A percentile compares a stretch with the other conserved stretches of the same genome.
phyloP scores from a whole-genome alignment of 2,797 vertebrate genomes.

The Sebastes variabilis region DNA sequence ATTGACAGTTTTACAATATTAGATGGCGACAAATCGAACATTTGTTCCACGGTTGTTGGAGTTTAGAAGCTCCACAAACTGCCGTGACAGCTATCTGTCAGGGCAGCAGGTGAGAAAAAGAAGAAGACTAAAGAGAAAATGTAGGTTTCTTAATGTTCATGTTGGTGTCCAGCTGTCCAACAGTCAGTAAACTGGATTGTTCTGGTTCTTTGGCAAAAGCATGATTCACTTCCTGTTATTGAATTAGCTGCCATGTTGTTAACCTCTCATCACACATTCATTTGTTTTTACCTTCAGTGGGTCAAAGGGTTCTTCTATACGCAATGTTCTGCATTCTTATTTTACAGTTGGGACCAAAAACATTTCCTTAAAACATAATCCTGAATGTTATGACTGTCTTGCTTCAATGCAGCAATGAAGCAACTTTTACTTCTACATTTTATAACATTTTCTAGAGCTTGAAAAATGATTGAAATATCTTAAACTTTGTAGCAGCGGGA shows the following conservation, averaged over 20 bases:
- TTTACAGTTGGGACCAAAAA: not conserved
- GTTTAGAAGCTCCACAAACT: no score
- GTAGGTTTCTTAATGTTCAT: not conserved
- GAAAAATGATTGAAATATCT: not conserved
- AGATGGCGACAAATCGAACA: no score
- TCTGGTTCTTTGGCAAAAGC: not conserved
- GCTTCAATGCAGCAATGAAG: not conserved
- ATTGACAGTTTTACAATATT: no score
- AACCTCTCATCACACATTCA: no score
- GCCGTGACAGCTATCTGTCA: no score
- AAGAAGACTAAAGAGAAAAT: not conserved
- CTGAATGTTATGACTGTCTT: not conserved
- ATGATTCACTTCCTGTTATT: conserved; percentile 22
- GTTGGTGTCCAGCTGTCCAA: not conserved
- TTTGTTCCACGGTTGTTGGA: no score
- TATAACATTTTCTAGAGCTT: not conserved
- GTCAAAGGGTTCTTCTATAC: not conserved
- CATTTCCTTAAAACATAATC: not conserved
- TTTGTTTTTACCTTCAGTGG: not conserved
- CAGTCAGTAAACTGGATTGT: not conserved
- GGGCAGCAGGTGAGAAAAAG: not conserved
- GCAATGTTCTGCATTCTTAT: not conserved
- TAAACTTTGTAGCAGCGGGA: not conserved
- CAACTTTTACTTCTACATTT: not conserved
- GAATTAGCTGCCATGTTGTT: not conserved